These are phyloP conservation scores for Drosophila bocqueti DNA, from an alignment of 1,140 invertebrate genomes.

Conservation along the genomic window DNA sequence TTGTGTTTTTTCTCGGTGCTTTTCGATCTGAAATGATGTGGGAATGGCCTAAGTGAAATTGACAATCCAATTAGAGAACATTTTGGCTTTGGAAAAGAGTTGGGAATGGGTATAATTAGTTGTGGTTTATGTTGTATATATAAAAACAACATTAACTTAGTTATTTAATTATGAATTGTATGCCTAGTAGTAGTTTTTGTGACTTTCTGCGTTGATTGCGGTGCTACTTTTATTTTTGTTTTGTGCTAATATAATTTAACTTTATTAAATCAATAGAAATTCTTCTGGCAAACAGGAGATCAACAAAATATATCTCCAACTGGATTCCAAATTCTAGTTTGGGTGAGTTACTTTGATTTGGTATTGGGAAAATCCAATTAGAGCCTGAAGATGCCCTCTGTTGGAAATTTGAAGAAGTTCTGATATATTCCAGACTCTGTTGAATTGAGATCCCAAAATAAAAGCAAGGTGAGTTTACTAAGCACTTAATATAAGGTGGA, in stretches of 20 bases:
- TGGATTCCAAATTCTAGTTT: background rate
- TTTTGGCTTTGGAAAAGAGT: background rate
- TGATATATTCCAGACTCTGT: background rate
- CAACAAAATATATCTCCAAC: background rate
- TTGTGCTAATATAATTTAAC: background rate
- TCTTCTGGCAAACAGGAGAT: background rate
- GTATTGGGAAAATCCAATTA: background rate
- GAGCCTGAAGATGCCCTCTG: background rate
- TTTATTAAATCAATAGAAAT: too few species aligned
- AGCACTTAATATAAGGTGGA: background rate
- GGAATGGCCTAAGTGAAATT: conserved; percentile 41
- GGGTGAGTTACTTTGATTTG: background rate
- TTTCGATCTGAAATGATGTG: conserved; percentile 34
- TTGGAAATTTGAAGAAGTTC: background rate
- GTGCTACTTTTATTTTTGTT: background rate
- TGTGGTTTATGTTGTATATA: too few species aligned
- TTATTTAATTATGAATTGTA: background rate
- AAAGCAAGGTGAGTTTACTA: background rate
- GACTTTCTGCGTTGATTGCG: background rate
- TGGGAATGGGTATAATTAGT: background rate
- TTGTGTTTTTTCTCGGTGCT: conserved; percentile 15
- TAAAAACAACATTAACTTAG: background rate
- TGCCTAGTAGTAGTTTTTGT: background rate
- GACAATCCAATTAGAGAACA: conserved; percentile 48
- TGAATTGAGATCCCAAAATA: background rate